These are phyloP conservation scores for Pseudachorutes palmiensis DNA, from an alignment of 1,140 invertebrate genomes.

Conservation along the genomic window DNA sequence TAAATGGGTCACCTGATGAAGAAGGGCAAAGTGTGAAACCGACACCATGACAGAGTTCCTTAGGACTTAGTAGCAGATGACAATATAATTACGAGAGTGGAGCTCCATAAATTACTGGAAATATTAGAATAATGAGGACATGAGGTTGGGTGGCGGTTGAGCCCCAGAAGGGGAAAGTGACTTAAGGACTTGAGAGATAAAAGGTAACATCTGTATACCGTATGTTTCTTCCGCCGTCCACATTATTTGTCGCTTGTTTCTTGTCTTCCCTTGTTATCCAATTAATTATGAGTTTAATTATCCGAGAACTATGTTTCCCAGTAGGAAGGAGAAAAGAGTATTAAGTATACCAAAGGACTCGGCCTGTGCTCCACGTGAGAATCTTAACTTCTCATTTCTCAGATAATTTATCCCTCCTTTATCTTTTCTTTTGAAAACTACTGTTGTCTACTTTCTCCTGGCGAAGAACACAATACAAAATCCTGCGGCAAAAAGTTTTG, in stretches of 20 bases:
- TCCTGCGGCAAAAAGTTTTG: neutral
- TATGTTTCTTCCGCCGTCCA: slow-evolving; percentile 6
- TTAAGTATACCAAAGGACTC: neutral
- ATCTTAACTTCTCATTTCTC: slow-evolving; percentile 12
- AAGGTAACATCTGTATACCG: slow-evolving; percentile 20
- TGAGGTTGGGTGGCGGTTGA: neutral
- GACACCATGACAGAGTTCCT: neutral
- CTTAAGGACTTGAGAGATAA: slow-evolving; percentile 1
- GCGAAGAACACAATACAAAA: neutral
- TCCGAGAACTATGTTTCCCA: slow-evolving; percentile 24
- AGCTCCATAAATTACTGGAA: neutral
- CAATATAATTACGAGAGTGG: neutral
- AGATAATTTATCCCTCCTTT: slow-evolving; percentile 14
- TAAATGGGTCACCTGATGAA: neutral
- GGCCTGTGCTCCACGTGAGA: neutral
- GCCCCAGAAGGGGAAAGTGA: too few species aligned
- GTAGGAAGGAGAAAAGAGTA: neutral
- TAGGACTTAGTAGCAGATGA: too few species aligned
- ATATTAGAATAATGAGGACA: neutral
- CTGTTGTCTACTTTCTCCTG: neutral
- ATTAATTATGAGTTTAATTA: slow-evolving; percentile 35
- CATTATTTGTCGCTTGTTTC: slow-evolving; percentile 11
- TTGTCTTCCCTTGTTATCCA: slow-evolving; percentile 17
- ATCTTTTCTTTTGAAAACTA: neutral
- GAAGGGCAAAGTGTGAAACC: neutral